Conservation (phyloP, 2,888 invertebrate genomes). For the Thymelicus acteon region DNA sequence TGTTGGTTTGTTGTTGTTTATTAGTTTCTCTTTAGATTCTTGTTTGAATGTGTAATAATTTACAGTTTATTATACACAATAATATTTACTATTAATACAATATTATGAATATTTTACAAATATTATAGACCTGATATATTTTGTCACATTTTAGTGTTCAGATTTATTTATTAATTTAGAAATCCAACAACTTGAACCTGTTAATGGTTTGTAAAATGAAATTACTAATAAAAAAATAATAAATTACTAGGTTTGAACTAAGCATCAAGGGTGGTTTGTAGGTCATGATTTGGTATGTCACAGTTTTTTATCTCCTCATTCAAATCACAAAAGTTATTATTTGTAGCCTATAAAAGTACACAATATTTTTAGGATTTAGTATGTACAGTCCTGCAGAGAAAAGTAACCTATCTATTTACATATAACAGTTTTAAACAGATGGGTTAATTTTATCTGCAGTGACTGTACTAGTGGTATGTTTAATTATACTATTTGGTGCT, state of each 20-base stretch:
- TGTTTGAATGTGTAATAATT: background rate
- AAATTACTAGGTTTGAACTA: background rate
- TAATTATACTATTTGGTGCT: constrained; percentile 52
- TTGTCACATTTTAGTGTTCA: too few species aligned
- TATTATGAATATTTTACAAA: too few species aligned
- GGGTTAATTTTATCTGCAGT: too few species aligned
- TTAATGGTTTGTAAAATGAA: background rate
- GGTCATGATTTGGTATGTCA: background rate
- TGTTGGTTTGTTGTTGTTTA: background rate
- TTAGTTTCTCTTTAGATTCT: background rate
- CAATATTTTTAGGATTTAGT: constrained; percentile 8
- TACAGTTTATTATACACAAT: too few species aligned
- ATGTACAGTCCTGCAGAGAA: too few species aligned
- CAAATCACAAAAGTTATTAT: constrained; percentile 15
- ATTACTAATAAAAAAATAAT: background rate
- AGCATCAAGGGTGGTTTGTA: background rate
- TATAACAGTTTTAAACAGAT: too few species aligned
- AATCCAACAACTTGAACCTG: too few species aligned
- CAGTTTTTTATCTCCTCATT: background rate
- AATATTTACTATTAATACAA: too few species aligned
- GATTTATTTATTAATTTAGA: too few species aligned
- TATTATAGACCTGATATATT: too few species aligned
- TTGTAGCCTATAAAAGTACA: constrained; percentile 16
- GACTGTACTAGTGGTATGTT: constrained; percentile 1
- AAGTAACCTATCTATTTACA: too few species aligned